These are phyloP conservation scores for Eupeodes corollae DNA, from an alignment of 1,140 invertebrate genomes.

Conservation along the genomic window DNA sequence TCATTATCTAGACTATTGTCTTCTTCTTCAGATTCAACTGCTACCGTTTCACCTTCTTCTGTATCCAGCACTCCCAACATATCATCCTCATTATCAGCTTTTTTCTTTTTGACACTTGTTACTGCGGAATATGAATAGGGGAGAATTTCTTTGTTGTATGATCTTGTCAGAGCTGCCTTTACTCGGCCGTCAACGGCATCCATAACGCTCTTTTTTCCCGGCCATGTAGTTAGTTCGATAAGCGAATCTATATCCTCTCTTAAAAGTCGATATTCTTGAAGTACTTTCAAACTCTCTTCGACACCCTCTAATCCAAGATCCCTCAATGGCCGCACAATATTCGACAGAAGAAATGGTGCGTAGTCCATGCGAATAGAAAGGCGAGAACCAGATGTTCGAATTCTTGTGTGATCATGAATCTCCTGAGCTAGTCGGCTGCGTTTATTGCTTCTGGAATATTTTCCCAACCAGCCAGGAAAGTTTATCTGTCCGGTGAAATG, in stretches of 20 bases:
- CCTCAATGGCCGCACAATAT: slow-evolving; percentile 62
- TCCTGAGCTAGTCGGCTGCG: slow-evolving; percentile 72
- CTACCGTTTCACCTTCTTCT: slow-evolving; percentile 38
- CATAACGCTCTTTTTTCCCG: slow-evolving; percentile 62
- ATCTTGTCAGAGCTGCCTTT: slow-evolving; percentile 84
- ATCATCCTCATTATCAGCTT: slow-evolving; percentile 34
- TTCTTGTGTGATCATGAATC: slow-evolving; percentile 66
- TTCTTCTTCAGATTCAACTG: slow-evolving; percentile 39
- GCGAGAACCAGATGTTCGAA: slow-evolving; percentile 66
- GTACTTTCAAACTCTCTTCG: slow-evolving; percentile 55
- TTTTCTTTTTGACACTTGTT: slow-evolving; percentile 46
- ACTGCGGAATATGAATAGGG: slow-evolving; percentile 59
- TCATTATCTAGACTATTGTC: slow-evolving; percentile 59
- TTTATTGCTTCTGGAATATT: slow-evolving; percentile 78
- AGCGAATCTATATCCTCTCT: slow-evolving; percentile 86
- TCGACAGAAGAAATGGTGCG: slow-evolving; percentile 54
- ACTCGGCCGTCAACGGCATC: slow-evolving; percentile 69
- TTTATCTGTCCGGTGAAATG: slow-evolving; percentile 63
- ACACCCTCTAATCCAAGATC: slow-evolving; percentile 60
- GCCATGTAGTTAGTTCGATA: slow-evolving; percentile 75
- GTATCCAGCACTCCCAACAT: slow-evolving; percentile 26
- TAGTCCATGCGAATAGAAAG: slow-evolving; percentile 76
- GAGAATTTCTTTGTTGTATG: slow-evolving; percentile 75
- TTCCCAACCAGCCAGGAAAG: slow-evolving; percentile 93
- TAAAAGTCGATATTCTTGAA: slow-evolving; percentile 74